A percentile compares a stretch with the other conserved stretches of the same genome.
Evolutionary conservation across 2,888 invertebrate genomes (phyloP).

Genomic region (Eristalinus sepulchralis): DNA sequence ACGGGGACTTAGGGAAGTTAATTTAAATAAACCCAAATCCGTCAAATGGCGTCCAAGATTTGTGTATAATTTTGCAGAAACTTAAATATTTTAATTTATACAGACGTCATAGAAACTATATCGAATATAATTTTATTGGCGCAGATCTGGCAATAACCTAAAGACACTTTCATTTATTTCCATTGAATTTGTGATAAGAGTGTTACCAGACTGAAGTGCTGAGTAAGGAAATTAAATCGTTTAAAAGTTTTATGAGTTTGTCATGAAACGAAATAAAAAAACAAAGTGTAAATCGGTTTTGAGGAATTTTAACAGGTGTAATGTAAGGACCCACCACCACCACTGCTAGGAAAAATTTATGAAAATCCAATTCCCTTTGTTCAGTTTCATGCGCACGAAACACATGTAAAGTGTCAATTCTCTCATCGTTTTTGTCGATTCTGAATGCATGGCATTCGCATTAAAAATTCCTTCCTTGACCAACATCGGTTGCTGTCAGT

Average conservation of each 20-base stretch:
- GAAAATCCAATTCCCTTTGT: slow-evolving; percentile 2
- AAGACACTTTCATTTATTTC: neutral
- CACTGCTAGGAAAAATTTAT: neutral
- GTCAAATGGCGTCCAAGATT: neutral
- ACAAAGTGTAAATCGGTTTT: neutral
- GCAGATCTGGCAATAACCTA: neutral
- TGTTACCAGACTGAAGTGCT: neutral
- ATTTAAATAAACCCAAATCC: neutral
- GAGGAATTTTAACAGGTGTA: neutral
- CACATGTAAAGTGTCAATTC: slow-evolving; percentile 62
- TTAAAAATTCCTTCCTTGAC: slow-evolving; percentile 31
- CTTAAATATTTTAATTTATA: neutral
- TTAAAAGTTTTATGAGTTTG: neutral
- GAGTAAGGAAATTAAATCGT: neutral
- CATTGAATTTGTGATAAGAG: neutral
- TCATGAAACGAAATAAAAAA: neutral
- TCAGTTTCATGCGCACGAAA: slow-evolving; percentile 12
- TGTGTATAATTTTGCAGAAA: neutral
- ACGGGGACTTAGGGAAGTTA: neutral
- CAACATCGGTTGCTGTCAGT: slow-evolving; percentile 19
- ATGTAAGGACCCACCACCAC: neutral
- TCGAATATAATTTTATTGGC: no score
- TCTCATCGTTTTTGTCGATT: slow-evolving; percentile 17
- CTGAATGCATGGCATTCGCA: slow-evolving; percentile 1
- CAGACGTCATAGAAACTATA: neutral